Conservation (phyloP, 2,888 invertebrate genomes). For the Meliscaeva auricollis region DNA sequence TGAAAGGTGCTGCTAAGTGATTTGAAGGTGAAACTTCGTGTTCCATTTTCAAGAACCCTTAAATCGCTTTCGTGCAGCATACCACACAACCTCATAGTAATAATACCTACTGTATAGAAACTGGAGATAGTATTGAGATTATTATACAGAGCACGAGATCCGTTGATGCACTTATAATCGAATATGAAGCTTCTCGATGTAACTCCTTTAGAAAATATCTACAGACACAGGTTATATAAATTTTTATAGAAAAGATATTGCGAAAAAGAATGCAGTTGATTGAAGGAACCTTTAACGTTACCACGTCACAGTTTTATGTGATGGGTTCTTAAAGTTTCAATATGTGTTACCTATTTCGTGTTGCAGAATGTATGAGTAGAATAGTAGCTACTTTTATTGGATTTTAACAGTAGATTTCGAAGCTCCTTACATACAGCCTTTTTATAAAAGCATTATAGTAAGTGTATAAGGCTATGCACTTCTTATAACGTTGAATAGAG, state of each 20-base stretch:
- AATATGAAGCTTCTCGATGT: conserved; percentile 10
- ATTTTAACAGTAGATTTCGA: too few species aligned
- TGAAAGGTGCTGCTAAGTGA: neutral
- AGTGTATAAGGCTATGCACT: too few species aligned
- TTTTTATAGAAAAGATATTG: neutral
- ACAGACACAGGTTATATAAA: neutral
- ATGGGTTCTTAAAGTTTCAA: too few species aligned
- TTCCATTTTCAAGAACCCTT: neutral
- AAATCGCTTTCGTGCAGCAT: neutral
- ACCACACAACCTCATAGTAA: too few species aligned
- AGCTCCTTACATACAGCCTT: too few species aligned
- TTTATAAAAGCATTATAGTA: too few species aligned
- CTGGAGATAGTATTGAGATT: neutral
- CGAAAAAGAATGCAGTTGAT: neutral
- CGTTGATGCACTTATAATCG: conserved; percentile 25
- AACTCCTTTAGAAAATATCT: neutral
- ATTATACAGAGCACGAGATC: conserved; percentile 13
- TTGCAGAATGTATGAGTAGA: too few species aligned
- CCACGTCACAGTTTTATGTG: too few species aligned
- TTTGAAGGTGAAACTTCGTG: neutral
- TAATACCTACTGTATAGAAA: too few species aligned
- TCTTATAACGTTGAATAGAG: too few species aligned
- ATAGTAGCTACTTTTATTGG: too few species aligned
- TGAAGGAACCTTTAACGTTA: neutral
- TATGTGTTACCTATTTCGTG: too few species aligned